These are phyloP conservation scores for Psittacula echo DNA, from an alignment of 2,797 vertebrate genomes.

Conservation along the genomic window DNA sequence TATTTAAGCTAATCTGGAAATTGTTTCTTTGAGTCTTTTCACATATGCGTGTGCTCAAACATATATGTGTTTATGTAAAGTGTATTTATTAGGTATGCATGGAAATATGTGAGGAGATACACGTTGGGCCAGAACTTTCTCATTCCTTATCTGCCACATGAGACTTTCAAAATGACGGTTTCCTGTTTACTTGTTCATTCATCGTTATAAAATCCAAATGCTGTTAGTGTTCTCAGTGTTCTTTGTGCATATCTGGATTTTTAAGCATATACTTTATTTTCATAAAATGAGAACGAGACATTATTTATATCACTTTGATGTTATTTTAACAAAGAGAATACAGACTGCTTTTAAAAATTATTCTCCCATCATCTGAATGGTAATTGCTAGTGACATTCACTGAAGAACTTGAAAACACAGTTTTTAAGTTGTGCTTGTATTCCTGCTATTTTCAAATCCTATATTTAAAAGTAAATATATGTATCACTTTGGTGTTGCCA, in stretches of 20 bases:
- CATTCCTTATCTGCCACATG: slow-evolving; percentile 42
- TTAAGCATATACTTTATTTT: not conserved
- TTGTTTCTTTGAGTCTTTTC: not conserved
- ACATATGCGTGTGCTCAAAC: not conserved
- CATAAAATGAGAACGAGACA: not conserved
- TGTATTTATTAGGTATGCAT: not conserved
- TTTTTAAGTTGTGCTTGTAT: not conserved
- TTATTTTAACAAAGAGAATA: not conserved
- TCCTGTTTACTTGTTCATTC: slow-evolving; percentile 67
- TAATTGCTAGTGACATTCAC: not conserved
- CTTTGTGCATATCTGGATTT: not conserved
- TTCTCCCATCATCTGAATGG: not conserved
- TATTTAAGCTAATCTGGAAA: not conserved
- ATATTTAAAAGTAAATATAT: not conserved
- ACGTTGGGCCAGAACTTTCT: not conserved
- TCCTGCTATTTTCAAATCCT: not conserved
- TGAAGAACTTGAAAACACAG: not conserved
- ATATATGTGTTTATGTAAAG: not conserved
- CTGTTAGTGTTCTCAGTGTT: not conserved
- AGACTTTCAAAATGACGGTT: slow-evolving; percentile 31
- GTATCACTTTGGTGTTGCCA: not conserved
- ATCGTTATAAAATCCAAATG: slow-evolving; percentile 44
- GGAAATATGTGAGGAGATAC: not conserved
- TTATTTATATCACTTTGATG: not conserved
- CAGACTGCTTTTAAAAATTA: not conserved